Evolutionary conservation across 1,140 invertebrate genomes (phyloP).

Genomic region (Sitobion miscanthi): DNA sequence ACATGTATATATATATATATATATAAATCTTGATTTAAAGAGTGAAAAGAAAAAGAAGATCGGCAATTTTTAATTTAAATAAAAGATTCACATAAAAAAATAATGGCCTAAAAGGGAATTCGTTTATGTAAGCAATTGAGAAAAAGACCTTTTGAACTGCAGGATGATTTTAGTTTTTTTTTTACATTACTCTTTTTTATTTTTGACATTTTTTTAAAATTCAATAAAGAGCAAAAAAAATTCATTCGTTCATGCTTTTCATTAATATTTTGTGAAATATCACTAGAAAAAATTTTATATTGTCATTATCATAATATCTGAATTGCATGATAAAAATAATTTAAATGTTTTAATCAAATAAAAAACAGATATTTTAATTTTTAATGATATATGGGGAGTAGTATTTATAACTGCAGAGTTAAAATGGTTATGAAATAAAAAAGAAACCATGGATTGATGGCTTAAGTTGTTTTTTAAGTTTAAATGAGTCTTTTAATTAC

Average conservation of each 20-base stretch:
- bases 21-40: constrained; percentile 35
- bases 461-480: not conserved
- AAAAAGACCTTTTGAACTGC: not conserved
- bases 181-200: not conserved
- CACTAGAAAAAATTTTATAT: not conserved
- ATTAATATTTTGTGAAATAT: not conserved
- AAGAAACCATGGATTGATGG: not conserved
- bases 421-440: not conserved
- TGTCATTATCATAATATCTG: not conserved
- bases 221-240: not conserved
- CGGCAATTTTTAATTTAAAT: constrained; percentile 39
- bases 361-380: not conserved
- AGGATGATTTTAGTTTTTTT: not conserved
- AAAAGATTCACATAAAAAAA: constrained; percentile 37
- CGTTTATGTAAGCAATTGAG: constrained; percentile 37
- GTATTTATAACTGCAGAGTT: not conserved
- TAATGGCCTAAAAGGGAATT: not conserved
- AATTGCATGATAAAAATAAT: not conserved
- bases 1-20: not conserved
- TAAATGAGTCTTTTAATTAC: not conserved
- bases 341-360: not conserved
- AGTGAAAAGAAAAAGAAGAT: constrained; percentile 1
- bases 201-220: not conserved
- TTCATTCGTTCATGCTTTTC: not conserved
- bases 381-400: not conserved